Evolutionary conservation across 2,888 invertebrate genomes (phyloP).

Genomic region (Ametastegia equiseti): DNA sequence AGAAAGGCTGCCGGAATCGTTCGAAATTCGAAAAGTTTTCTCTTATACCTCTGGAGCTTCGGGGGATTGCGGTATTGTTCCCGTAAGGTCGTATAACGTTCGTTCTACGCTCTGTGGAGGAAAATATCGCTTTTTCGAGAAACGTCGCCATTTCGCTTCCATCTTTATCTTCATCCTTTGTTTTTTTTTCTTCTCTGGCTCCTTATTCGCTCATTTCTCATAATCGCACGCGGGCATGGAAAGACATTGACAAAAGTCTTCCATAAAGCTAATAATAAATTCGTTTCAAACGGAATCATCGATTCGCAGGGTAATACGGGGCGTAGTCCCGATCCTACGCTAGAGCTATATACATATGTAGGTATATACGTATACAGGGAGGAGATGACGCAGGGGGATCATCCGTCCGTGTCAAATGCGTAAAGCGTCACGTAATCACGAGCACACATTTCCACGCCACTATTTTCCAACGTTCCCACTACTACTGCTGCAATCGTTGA

Average conservation of each 20-base stretch:
- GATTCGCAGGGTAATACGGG: background rate
- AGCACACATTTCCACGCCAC: conserved; percentile 10
- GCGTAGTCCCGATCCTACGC: background rate
- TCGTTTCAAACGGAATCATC: conserved; percentile 7
- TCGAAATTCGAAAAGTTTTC: conserved; percentile 39
- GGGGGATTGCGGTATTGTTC: conserved; percentile 25
- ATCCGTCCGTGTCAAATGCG: conserved; percentile 28
- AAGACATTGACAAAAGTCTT: background rate
- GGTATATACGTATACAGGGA: background rate
- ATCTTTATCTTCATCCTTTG: background rate
- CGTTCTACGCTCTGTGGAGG: background rate
- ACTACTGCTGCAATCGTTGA: background rate
- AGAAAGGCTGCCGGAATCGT: conserved; percentile 8
- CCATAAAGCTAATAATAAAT: conserved; percentile 4
- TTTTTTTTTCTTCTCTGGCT: background rate
- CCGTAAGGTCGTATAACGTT: background rate
- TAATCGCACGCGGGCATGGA: background rate
- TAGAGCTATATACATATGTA: too few relatives aligned
- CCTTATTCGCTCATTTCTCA: background rate
- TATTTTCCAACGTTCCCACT: background rate
- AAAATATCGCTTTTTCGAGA: background rate
- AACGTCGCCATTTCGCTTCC: background rate
- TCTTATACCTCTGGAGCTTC: background rate
- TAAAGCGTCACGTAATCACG: conserved; percentile 19
- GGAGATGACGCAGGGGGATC: conserved; percentile 16